These are phyloP conservation scores for Forficula auricularia DNA, from an alignment of 1,140 invertebrate species.

Conservation along the genomic window DNA sequence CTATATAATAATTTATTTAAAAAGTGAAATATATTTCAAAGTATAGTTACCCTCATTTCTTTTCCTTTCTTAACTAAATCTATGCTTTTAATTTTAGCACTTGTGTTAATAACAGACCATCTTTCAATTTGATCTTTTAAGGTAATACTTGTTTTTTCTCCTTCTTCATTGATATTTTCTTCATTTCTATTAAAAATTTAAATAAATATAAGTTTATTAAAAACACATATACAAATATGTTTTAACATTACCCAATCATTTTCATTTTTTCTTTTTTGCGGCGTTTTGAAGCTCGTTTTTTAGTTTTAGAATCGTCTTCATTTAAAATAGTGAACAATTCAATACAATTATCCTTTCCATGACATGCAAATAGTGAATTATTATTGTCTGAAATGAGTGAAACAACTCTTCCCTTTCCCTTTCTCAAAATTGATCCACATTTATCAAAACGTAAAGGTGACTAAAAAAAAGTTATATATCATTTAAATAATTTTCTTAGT, in stretches of 20 bases:
- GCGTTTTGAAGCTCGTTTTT: constrained; percentile 48
- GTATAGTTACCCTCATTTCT: constrained; percentile 39
- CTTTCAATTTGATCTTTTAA: constrained; percentile 58
- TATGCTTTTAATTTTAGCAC: constrained; percentile 49
- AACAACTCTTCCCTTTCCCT: constrained; percentile 52
- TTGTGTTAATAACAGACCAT: constrained; percentile 42
- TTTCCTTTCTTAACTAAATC: constrained; percentile 43
- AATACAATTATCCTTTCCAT: constrained; percentile 60
- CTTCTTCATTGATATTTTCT: constrained; percentile 14
- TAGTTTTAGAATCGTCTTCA: constrained; percentile 56
- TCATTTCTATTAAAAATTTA: constrained; percentile 9
- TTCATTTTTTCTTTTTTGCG: constrained; percentile 55
- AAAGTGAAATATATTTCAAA: too few relatives aligned
- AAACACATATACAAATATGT: constrained; percentile 5
- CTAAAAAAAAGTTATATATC: constrained; percentile 20
- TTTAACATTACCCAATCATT: constrained; percentile 34
- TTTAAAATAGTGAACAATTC: constrained; percentile 70
- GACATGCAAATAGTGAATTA: constrained; percentile 54
- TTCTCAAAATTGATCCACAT: constrained; percentile 56
- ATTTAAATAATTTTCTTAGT: not conserved
- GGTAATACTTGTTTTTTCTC: constrained; percentile 20
- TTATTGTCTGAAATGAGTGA: constrained; percentile 44
- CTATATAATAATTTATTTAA: too few relatives aligned
- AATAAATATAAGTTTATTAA: constrained; percentile 8
- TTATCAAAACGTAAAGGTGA: constrained; percentile 53